Conservation (phyloP, 2,888 invertebrate species). For the Erannis defoliaria region DNA sequence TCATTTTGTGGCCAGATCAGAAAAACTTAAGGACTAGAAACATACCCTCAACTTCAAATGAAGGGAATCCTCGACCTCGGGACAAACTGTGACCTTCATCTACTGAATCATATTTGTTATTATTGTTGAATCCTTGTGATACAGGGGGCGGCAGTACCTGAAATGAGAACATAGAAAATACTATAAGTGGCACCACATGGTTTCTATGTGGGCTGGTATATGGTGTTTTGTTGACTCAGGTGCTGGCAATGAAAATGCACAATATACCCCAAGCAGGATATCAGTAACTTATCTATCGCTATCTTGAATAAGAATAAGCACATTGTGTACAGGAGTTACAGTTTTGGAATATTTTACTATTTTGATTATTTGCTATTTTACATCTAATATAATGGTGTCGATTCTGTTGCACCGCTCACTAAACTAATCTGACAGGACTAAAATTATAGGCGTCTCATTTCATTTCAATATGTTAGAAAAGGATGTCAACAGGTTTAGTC, state of each 20-base stretch:
- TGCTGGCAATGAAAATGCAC: background rate
- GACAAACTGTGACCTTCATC: slow-evolving; percentile 84
- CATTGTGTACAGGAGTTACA: too few relatives aligned
- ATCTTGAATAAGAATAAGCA: too few relatives aligned
- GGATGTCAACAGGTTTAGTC: too few relatives aligned
- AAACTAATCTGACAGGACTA: too few relatives aligned
- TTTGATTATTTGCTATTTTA: too few relatives aligned
- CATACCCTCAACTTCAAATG: slow-evolving; percentile 71
- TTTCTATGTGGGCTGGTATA: background rate
- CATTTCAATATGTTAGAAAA: too few relatives aligned
- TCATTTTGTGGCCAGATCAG: background rate
- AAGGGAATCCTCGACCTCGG: slow-evolving; percentile 81
- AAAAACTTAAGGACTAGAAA: background rate
- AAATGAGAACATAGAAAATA: background rate
- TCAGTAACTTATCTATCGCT: too few relatives aligned
- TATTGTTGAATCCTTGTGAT: slow-evolving; percentile 27
- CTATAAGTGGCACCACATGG: background rate
- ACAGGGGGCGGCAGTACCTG: slow-evolving; percentile 59
- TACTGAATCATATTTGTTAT: slow-evolving; percentile 60
- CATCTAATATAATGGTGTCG: too few relatives aligned
- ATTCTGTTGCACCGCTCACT: too few relatives aligned
- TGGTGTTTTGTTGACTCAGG: background rate
- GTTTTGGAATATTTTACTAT: too few relatives aligned
- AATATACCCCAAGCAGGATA: too few relatives aligned
- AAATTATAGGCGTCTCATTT: too few relatives aligned